A percentile compares a stretch with the other conserved stretches of the same genome.
These are phyloP conservation scores for Streblospio benedicti DNA, from an alignment of 1,140 invertebrate genomes.

Conservation along the genomic window DNA sequence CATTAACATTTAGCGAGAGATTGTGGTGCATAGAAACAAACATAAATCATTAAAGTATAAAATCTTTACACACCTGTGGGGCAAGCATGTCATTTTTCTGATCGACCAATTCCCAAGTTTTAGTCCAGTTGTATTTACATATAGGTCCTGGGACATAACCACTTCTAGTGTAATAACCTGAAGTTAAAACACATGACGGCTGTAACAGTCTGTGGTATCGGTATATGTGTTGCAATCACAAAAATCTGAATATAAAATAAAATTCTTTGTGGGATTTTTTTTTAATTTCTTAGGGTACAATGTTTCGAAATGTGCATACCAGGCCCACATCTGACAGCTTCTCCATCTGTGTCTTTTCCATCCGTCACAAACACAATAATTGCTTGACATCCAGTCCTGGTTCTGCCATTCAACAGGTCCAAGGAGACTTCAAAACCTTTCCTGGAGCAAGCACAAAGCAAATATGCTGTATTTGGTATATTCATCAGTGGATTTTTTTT, in stretches of 20 bases:
- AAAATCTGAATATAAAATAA: no score
- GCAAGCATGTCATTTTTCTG: conserved; percentile 29
- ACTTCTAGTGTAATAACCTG: conserved; percentile 48
- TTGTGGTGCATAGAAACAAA: background rate
- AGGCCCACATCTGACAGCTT: conserved; percentile 48
- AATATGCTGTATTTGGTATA: conserved; percentile 1
- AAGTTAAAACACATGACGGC: conserved; percentile 4
- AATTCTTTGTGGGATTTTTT: no score
- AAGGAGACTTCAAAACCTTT: conserved; percentile 45
- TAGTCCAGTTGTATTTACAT: conserved; percentile 49
- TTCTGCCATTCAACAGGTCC: conserved; percentile 37
- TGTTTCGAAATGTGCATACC: no score
- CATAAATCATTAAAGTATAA: background rate
- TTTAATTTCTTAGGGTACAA: no score
- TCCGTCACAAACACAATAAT: conserved; percentile 48
- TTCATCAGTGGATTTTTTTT: conserved; percentile 2
- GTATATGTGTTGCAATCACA: background rate
- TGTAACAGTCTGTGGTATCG: background rate
- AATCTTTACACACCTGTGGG: conserved; percentile 2
- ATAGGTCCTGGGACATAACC: conserved; percentile 50
- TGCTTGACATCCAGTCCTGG: conserved; percentile 46
- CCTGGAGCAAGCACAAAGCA: conserved; percentile 23
- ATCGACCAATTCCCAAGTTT: conserved; percentile 41
- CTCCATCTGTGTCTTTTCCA: conserved; percentile 47
- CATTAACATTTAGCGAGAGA: background rate